A percentile compares a stretch with the other conserved stretches of the same genome.
Conservation (phyloP, 2,888 invertebrate genomes). For the Argyresthia goedartella region DNA sequence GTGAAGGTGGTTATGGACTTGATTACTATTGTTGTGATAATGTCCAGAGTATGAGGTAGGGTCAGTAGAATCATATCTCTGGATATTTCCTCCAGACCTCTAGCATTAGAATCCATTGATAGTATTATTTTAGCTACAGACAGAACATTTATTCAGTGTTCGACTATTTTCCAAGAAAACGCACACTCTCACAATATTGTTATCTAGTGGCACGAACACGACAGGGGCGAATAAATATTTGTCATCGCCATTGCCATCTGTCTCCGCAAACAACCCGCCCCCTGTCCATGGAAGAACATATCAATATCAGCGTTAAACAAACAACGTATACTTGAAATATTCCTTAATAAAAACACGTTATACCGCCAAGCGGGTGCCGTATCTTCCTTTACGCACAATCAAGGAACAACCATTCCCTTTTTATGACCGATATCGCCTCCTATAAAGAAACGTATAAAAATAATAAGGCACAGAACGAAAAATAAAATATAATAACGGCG, state of each 20-base stretch:
- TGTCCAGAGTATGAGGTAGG: too few relatives aligned
- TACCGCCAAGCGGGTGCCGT: slow-evolving; percentile 16
- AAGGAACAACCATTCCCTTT: slow-evolving; percentile 52
- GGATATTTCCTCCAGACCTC: too few relatives aligned
- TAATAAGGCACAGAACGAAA: slow-evolving; percentile 53
- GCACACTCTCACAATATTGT: not conserved
- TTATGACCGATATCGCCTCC: slow-evolving; percentile 52
- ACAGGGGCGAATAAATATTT: too few relatives aligned
- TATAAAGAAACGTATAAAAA: slow-evolving; percentile 60
- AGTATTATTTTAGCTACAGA: too few relatives aligned
- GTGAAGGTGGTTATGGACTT: too few relatives aligned
- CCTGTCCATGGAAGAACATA: too few relatives aligned
- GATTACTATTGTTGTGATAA: too few relatives aligned
- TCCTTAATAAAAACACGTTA: slow-evolving; percentile 2
- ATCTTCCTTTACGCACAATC: slow-evolving; percentile 31
- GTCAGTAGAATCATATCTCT: too few relatives aligned
- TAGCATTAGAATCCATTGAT: too few relatives aligned
- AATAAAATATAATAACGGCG: slow-evolving; percentile 60
- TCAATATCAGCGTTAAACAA: too few relatives aligned
- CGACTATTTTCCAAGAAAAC: not conserved
- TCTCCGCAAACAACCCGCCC: too few relatives aligned
- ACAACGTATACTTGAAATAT: not conserved
- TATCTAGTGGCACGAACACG: not conserved
- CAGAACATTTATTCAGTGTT: not conserved
- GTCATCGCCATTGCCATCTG: too few relatives aligned